These are phyloP conservation scores for Gambelia wislizenii DNA, from an alignment of 2,797 vertebrate genomes.

Conservation along the genomic window DNA sequence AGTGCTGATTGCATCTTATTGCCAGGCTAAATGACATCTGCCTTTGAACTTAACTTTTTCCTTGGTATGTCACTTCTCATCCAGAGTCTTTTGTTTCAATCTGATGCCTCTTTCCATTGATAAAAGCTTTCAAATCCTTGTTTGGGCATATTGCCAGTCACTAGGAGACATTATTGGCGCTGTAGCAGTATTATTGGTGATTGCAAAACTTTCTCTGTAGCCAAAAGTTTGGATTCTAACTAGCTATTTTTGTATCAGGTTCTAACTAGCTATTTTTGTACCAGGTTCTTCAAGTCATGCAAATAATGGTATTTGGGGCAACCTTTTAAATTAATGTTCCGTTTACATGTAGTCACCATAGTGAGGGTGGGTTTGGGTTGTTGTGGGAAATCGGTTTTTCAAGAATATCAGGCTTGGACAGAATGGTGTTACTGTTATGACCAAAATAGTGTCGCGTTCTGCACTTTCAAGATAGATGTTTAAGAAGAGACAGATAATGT, in stretches of 20 bases:
- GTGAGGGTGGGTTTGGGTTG: not conserved
- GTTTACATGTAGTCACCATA: not conserved
- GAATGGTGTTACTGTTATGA: not conserved
- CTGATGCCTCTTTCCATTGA: not conserved
- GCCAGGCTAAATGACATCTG: not conserved
- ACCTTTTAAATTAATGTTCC: not conserved
- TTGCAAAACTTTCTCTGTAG: not conserved
- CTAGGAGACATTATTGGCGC: not conserved
- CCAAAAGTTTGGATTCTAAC: not conserved
- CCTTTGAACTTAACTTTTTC: not conserved
- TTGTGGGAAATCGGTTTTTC: not conserved
- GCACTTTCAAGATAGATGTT: not conserved
- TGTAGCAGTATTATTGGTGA: not conserved
- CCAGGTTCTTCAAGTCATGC: not conserved
- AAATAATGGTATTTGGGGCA: not conserved
- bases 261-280: not conserved
- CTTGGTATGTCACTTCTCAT: not conserved
- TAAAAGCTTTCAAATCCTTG: not conserved
- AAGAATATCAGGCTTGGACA: not conserved
- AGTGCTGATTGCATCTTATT: not conserved
- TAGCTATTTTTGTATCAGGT: not conserved
- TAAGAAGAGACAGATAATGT: not conserved
- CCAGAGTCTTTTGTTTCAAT: not conserved
- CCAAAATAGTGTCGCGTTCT: not conserved
- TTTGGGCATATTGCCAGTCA: not conserved